Evolutionary conservation across 2,113 vertebrate genomes (phyloP).

Genomic region (Ictalurus furcatus): DNA sequence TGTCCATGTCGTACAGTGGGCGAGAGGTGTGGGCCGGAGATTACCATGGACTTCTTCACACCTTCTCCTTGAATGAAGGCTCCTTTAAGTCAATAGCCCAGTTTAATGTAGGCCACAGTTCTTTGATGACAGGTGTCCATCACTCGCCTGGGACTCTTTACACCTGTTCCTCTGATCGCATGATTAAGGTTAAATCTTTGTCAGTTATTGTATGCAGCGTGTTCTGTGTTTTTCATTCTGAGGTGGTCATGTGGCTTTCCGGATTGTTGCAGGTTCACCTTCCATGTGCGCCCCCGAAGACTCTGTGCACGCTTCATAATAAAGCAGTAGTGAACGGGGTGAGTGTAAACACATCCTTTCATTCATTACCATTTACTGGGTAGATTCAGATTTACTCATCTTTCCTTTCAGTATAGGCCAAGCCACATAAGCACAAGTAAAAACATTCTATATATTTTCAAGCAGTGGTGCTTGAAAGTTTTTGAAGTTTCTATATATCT

Average conservation of each 20-base stretch:
- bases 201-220: neutral
- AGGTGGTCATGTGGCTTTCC: neutral
- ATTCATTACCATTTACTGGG: neutral
- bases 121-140: constrained; percentile 85
- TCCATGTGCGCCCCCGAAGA: constrained; percentile 84
- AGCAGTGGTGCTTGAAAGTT: no score
- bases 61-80: constrained; percentile 76
- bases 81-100: constrained; percentile 70
- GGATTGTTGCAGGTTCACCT: constrained; percentile 78
- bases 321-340: constrained; percentile 81
- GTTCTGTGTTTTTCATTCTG: neutral
- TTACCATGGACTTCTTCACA: constrained; percentile 79
- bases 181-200: constrained; percentile 75
- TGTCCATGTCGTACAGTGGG: constrained; percentile 82
- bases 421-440: no score
- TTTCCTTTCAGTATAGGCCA: neutral
- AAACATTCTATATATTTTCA: neutral
- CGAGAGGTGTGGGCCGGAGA: constrained; percentile 88
- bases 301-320: constrained; percentile 79
- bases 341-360: constrained; percentile 49
- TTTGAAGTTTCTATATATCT: no score
- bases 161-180: constrained; percentile 85
- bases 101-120: constrained; percentile 85
- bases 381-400: neutral
- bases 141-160: constrained; percentile 80